A percentile compares a stretch with the other conserved stretches of the same genome.
phyloP scores from a whole-genome alignment of 2,113 vertebrate genomes.

The Corythornis vintsioides region DNA sequence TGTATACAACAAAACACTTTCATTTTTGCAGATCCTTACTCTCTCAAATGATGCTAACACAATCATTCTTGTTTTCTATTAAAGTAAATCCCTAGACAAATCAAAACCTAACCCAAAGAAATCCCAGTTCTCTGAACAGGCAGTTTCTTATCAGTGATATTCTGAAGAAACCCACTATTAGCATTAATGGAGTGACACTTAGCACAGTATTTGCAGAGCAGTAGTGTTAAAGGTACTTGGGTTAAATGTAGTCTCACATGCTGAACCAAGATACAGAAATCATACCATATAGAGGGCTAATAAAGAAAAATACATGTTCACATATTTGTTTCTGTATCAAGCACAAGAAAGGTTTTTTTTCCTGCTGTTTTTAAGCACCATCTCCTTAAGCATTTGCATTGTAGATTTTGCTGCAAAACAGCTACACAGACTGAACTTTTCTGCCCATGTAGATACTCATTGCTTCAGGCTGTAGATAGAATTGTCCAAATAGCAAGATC shows the following conservation, averaged over 20 bases:
- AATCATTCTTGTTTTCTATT: not conserved
- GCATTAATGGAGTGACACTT: rapidly evolving
- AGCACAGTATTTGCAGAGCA: not conserved
- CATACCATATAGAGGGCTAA: not conserved
- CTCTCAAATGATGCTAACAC: not conserved
- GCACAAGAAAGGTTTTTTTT: not conserved
- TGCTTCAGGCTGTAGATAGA: not conserved
- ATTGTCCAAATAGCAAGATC: not conserved
- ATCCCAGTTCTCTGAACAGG: not conserved
- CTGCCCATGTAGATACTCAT: not conserved
- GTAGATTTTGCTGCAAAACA: not conserved
- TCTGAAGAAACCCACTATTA: not conserved
- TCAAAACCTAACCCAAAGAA: not conserved
- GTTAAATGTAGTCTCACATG: not conserved
- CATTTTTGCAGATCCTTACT: not conserved
- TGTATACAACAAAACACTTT: not conserved
- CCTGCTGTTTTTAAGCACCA: not conserved
- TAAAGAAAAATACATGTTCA: not conserved
- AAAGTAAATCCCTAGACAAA: not conserved
- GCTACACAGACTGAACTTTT: not conserved
- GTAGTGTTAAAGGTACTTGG: not conserved
- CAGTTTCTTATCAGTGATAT: not conserved
- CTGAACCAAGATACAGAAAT: not conserved
- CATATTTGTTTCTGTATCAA: not conserved
- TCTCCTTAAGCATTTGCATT: not conserved